Base-by-base conservation (phyloP, 2,113 vertebrate genomes). In the Megalops atlanticus region DNA sequence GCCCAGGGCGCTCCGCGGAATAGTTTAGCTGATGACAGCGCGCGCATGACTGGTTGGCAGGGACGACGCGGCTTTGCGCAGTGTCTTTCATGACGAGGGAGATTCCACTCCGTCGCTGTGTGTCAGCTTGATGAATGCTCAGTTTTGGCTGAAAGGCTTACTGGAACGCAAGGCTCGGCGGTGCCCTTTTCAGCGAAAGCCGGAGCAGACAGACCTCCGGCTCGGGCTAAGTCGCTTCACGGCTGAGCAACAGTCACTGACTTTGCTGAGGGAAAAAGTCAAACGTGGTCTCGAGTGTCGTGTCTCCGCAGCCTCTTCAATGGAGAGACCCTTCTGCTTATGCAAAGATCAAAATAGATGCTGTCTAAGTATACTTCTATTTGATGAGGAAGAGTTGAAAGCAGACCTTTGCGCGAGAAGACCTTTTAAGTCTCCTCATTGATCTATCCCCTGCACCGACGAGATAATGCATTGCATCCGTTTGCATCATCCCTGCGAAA, bases 401-500 rank as follows among this genome's bases (percentile, higher is more conserved):
- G 43, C 47, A 64, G 75, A 68, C 64, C 14, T 47, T 69, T 78
- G 40, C 68, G 69, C 15, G 81, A 82, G 78, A 36, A 35, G 74
- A 76, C 75, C 52, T 33, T 33, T 84, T 47, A 41, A 35, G 70
- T 35, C 78, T 76, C 15, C 74, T 82, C 78, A 82, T 82, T 86
- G 84, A 87, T 87, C 82, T 75, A 71, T 77, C 27, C 71, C 82
- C 78, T 27, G 12, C 76, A 64, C 31, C 52, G 78, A 47, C 39
- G 36, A 81, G 74, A 84, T 79, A 78, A 79, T 80, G 77, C 68
- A 78, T 87, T 89, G 86, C 86, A 83, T 74, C 78, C 73, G 16
- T 85, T 89, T 87, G 84, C 86, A 85, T 89, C 88, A 88, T 82
- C 80, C 78, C 36, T 80, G 74, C 43, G 21, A 71, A 82, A 68